Evolutionary conservation across 2,113 vertebrate species (phyloP).

Genomic region (Phrynosoma blainvillii): DNA sequence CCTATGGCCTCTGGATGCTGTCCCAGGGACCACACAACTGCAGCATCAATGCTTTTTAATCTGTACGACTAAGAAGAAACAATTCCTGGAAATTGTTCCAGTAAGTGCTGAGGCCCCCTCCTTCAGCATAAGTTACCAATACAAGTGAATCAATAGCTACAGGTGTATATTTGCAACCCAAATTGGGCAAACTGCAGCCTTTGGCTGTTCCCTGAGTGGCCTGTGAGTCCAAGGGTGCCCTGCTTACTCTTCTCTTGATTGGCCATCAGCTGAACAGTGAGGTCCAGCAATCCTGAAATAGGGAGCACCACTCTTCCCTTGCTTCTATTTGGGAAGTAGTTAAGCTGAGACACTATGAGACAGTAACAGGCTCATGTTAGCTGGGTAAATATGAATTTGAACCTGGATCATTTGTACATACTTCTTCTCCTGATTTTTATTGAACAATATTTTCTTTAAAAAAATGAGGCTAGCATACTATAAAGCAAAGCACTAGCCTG

Average conservation of each 20-base stretch:
- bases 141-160: neutral
- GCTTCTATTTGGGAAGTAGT: neutral
- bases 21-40: neutral
- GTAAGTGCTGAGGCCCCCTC: neutral
- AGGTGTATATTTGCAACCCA: neutral
- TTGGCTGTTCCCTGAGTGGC: neutral
- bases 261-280: neutral
- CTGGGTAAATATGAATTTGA: neutral
- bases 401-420: neutral
- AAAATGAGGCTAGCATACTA: neutral
- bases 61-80: neutral
- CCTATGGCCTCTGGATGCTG: neutral
- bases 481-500: neutral
- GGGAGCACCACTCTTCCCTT: neutral
- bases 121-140: neutral
- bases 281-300: neutral
- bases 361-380: too few relatives aligned
- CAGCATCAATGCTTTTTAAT: neutral
- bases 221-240: neutral
- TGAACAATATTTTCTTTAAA: neutral
- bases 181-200: neutral
- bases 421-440: neutral
- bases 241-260: neutral
- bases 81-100: neutral
- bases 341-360: too few relatives aligned